These are phyloP conservation scores for Heterotilapia buettikoferi DNA, from an alignment of 2,113 vertebrate species.

Conservation along the genomic window DNA sequence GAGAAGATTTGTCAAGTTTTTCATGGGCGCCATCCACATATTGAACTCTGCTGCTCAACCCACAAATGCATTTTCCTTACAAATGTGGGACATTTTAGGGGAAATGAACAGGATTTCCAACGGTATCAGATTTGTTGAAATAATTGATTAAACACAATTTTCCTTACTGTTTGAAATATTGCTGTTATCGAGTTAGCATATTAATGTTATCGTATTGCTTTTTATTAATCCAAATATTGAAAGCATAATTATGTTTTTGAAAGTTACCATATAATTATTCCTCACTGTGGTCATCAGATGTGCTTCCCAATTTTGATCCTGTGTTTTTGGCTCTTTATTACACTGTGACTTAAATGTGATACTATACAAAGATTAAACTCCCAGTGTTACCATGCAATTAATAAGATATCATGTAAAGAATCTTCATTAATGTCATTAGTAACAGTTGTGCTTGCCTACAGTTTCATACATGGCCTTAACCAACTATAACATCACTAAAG, in stretches of 20 bases:
- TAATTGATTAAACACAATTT: background rate
- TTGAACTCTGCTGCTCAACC: background rate
- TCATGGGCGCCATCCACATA: background rate
- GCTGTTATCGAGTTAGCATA: background rate
- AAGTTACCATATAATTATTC: background rate
- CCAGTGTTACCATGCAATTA: background rate
- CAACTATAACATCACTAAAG: background rate
- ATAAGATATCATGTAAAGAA: background rate
- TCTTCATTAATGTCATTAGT: background rate
- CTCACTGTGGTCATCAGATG: background rate
- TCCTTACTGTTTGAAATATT: background rate
- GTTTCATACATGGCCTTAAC: background rate
- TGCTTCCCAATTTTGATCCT: background rate
- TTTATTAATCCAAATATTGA: background rate
- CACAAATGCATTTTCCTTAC: background rate
- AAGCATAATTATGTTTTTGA: background rate
- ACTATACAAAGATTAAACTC: background rate
- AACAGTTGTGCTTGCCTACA: rapidly evolving
- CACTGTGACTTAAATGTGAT: background rate
- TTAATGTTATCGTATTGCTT: background rate
- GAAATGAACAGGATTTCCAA: background rate
- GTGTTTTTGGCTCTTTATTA: background rate
- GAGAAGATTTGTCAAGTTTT: background rate
- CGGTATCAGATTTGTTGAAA: background rate
- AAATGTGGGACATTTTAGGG: background rate